A percentile compares a stretch with the other conserved stretches of the same genome.
phyloP scores from a whole-genome alignment of 2,113 vertebrate species.

The Loxodonta africana region DNA sequence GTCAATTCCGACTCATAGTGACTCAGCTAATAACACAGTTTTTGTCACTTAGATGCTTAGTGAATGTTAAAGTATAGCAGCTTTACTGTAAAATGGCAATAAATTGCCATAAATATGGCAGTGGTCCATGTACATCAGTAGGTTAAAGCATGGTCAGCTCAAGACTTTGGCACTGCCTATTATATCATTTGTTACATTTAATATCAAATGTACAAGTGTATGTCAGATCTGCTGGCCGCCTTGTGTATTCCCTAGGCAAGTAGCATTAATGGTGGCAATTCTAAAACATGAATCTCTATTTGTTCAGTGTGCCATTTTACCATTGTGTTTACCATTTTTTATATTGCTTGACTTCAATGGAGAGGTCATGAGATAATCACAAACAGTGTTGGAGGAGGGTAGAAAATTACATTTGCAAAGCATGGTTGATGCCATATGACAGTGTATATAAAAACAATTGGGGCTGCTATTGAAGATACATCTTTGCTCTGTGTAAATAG shows the following conservation, averaged over 20 bases:
- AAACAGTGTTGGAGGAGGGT: neutral
- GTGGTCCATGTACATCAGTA: neutral
- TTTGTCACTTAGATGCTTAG: neutral
- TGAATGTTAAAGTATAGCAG: conserved; percentile 25
- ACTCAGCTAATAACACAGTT: neutral
- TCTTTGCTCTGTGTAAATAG: neutral
- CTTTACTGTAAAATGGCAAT: conserved; percentile 4
- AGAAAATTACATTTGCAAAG: neutral
- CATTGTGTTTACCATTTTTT: neutral
- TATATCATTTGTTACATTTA: neutral
- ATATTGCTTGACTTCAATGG: neutral
- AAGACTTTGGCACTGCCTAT: neutral
- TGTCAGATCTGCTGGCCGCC: neutral
- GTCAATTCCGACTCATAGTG: too few species aligned
- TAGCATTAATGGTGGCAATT: neutral
- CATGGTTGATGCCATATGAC: neutral
- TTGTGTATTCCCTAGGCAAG: neutral
- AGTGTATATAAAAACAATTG: neutral
- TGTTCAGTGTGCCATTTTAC: neutral
- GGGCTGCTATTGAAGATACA: neutral
- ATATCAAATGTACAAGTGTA: neutral
- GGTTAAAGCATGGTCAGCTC: neutral
- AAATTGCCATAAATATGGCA: neutral
- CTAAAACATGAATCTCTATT: conserved; percentile 23
- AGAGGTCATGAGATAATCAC: neutral